Base-by-base conservation (phyloP, 2,888 invertebrate genomes). In the Cordilura impudica region DNA sequence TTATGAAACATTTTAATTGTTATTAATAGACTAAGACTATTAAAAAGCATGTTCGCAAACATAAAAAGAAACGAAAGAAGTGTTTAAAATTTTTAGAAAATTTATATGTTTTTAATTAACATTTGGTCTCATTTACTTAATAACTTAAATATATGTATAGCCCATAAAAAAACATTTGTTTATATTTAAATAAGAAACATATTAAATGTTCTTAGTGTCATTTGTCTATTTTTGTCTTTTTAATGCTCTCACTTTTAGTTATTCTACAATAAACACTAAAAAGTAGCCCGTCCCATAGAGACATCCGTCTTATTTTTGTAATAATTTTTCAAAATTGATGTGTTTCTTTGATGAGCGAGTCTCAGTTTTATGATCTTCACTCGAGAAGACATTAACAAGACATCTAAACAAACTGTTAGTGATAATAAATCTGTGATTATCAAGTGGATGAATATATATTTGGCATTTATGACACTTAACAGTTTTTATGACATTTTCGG, bases 351-450 rank as follows among this genome's bases (percentile, higher is more conserved):
- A 39, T 5, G n/a, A n/a, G 35, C 26, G 6, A 39, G 35, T 4
- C 35, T 39, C 2, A 39, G 0, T 39, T 39, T 39, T 39, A 39
- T 39, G 35, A 39, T 39, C 35, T n/a, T n/a, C 26, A 39, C 35
- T 39, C 12, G 35, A 39, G 35, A 12, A 12, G 12, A n/a, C n/a
- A 39, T 39, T 39, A 39, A 39, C 2, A 39, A 39, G 35, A 39
- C 35, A 39, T 35, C 12, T 39, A 10, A 31, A 39, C 14, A 21
- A 53, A 71, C 16, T 21, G 45, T 56, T 26, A 49, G 54, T 56
- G 66, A 67, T 77, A 72, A 67, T 77, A 77, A 77, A 77, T 77
- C 67, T 67, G 23, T 67, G 47, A 72, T 77, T 72, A 67, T 77
- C 65, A 56, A 67, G 49, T 77, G 72, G 54, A 51, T 49, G 56